These are phyloP conservation scores for Ormyrus thymus DNA, from an alignment of 2,888 invertebrate species.

Conservation along the genomic window DNA sequence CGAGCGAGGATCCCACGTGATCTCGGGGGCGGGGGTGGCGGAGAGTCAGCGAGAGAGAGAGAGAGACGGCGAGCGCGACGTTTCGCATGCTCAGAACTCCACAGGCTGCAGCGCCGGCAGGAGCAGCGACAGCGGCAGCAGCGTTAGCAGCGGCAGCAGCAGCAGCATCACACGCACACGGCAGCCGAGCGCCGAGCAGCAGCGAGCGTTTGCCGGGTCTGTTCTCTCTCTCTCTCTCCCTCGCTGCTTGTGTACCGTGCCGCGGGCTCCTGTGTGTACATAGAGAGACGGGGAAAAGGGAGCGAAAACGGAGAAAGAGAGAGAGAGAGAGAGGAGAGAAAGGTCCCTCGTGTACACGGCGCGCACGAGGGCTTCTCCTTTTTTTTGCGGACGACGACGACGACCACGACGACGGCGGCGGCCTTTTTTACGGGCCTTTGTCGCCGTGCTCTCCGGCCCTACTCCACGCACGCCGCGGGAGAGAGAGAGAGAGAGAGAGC, in stretches of 20 bases:
- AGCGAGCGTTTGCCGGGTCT: slow-evolving; percentile 29
- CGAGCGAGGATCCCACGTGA: slow-evolving; percentile 67
- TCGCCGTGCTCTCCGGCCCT: neutral
- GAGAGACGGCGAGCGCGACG: slow-evolving; percentile 62
- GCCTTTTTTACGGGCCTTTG: slow-evolving; percentile 41
- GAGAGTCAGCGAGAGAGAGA: slow-evolving; percentile 12
- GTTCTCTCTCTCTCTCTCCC: neutral
- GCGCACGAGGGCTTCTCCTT: too few relatives aligned
- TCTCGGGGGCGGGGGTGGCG: slow-evolving; percentile 71
- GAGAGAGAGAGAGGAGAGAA: too few relatives aligned
- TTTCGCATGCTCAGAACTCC: slow-evolving; percentile 74
- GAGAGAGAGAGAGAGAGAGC: too few relatives aligned
- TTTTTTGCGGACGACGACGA: too few relatives aligned
- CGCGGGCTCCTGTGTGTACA: neutral
- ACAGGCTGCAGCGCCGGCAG: slow-evolving; percentile 67
- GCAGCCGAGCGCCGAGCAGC: slow-evolving; percentile 31
- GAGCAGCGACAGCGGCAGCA: slow-evolving; percentile 34
- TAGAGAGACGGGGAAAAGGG: neutral
- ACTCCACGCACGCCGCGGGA: neutral
- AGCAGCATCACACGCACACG: slow-evolving; percentile 48
- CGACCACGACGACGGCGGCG: neutral
- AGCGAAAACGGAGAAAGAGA: too few relatives aligned
- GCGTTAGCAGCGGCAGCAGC: slow-evolving; percentile 49
- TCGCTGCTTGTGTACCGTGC: neutral
- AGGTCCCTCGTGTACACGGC: too few relatives aligned